Evolutionary conservation across 2,888 invertebrate genomes (phyloP).

Genomic region (Laothoe populi): DNA sequence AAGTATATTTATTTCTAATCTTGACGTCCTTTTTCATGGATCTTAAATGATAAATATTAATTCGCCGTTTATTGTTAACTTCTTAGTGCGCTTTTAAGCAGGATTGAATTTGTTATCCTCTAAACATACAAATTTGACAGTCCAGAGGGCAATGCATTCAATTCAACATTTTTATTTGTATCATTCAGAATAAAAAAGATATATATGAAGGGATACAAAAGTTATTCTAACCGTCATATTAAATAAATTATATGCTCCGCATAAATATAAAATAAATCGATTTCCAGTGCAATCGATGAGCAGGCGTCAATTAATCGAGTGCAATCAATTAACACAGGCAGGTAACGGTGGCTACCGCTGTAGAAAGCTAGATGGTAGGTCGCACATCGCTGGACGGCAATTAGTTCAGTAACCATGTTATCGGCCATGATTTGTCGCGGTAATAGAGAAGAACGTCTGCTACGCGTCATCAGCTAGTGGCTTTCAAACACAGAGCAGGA

Average conservation of each 20-base stretch:
- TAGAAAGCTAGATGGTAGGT: slow-evolving; percentile 14
- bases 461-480: not conserved
- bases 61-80: no score
- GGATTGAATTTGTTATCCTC: no score
- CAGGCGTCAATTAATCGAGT: slow-evolving; percentile 3
- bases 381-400: not conserved
- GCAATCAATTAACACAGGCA: slow-evolving; percentile 16
- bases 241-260: not conserved
- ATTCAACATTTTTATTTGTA: no score
- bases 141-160: no score
- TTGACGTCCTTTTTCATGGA: no score
- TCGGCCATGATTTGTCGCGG: slow-evolving; percentile 10
- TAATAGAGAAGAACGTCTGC: slow-evolving; percentile 20
- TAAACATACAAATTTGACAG: no score
- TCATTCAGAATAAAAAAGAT: no score
- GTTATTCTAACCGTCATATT: no score
- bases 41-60: no score
- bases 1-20: no score
- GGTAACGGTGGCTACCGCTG: slow-evolving; percentile 12
- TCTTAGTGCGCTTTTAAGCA: no score
- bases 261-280: not conserved
- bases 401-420: slow-evolving; percentile 11
- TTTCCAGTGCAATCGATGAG: slow-evolving; percentile 17
- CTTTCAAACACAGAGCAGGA: not conserved
- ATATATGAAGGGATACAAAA: no score